These are phyloP conservation scores for Brachionus sp. DNA, from an alignment of 1,140 invertebrate genomes.

Conservation along the genomic window DNA sequence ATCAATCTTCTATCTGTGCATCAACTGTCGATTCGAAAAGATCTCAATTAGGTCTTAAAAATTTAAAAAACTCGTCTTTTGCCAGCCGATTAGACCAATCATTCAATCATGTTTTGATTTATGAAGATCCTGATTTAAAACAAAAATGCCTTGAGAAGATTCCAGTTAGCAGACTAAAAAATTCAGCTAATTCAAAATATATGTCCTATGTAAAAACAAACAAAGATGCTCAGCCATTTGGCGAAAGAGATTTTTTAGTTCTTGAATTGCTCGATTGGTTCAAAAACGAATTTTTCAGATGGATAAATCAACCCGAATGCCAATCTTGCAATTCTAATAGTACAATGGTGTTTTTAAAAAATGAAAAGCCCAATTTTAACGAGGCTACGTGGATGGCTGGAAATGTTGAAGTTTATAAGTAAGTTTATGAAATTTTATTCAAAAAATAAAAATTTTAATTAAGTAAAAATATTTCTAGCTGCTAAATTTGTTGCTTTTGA, in stretches of 20 bases:
- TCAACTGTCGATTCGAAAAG: not conserved
- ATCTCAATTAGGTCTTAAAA: not conserved
- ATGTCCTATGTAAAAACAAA: not conserved
- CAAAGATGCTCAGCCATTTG: constrained; percentile 45
- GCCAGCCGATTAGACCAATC: constrained; percentile 54
- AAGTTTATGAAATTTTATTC: constrained; percentile 53
- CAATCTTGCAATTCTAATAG: constrained; percentile 64
- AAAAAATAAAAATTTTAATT: not conserved
- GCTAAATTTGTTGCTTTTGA: not conserved
- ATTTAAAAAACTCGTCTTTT: constrained; percentile 51
- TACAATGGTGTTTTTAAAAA: constrained; percentile 60
- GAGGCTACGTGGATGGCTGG: constrained; percentile 58
- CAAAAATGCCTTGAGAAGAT: constrained; percentile 54
- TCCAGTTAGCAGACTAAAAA: constrained; percentile 52
- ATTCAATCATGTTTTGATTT: constrained; percentile 53
- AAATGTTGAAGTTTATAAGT: constrained; percentile 62
- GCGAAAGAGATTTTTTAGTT: constrained; percentile 71
- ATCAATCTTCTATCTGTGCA: not conserved
- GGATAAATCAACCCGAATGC: constrained; percentile 78
- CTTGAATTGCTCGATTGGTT: constrained; percentile 81
- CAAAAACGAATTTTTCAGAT: constrained; percentile 82
- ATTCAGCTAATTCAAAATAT: constrained; percentile 49
- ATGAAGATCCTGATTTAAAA: constrained; percentile 56
- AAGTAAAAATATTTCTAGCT: no score
- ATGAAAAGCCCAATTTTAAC: constrained; percentile 57